Conservation (phyloP, 2,113 vertebrate genomes). For the Oreochromis niloticus region DNA sequence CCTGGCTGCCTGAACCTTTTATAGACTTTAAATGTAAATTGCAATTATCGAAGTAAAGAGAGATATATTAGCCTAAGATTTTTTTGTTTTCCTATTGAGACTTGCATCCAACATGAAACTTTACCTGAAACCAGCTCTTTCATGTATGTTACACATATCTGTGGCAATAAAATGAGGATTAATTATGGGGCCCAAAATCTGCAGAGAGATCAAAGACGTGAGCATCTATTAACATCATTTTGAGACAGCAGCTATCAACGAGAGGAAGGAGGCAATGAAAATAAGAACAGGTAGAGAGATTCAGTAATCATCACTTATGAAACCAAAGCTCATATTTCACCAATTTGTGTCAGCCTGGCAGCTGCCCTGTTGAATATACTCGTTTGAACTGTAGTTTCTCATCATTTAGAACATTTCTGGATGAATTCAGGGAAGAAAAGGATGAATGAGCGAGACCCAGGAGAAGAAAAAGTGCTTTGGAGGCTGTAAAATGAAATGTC, state of each 20-base stretch:
- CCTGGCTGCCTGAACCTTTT: background rate
- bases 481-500: constrained; percentile 48
- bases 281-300: background rate
- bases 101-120: background rate
- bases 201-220: background rate
- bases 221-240: background rate
- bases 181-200: background rate
- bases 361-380: constrained; percentile 19
- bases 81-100: background rate
- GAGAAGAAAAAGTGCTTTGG: background rate
- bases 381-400: background rate
- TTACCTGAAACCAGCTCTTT: background rate
- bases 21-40: background rate
- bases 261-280: background rate
- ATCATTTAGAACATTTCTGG: constrained; percentile 10
- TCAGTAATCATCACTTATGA: background rate
- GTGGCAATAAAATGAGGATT: background rate
- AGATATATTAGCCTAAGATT: background rate
- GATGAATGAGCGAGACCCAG: constrained; percentile 12
- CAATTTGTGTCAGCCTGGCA: background rate
- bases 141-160: background rate
- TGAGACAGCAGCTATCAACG: background rate
- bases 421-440: background rate
- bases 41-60: background rate
- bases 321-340: background rate